Base-by-base conservation (phyloP, 35 echinoderm and acorn worm species). In the Heliocidaris erythrogramma region DNA sequence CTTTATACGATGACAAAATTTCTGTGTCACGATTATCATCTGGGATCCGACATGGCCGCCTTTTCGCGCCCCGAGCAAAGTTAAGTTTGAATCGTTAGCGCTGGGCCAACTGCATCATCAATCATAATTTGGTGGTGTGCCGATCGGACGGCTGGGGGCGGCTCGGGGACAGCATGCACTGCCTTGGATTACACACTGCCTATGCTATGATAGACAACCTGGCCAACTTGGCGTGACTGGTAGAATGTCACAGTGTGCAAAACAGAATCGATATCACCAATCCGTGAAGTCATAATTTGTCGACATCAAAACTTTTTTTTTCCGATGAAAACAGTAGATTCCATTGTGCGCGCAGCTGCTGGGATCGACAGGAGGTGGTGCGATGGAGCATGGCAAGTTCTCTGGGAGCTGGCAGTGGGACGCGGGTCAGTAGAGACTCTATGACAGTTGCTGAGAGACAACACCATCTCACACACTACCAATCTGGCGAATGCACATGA, bases 211-310 rank as follows among this genome's bases (percentile, higher is more conserved):
- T n/a, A 92, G 91, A 92, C 91, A 92, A 92, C 91, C 49, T 59
- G 91, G 13, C 2, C 47, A 92, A 48, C 91, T 92, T 48, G 91
- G 47, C 91, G 91, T 92, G 91, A 92, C 91, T 59, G 11, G 32
- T n/a, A 92, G 91, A 92, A 92, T 92, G 91, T 92, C 91, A 89
- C 87, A 92, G 91, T 92, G 91, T 92, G 47, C 91, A 92, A 92
- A 92, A 92, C 91, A 92, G 91, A 92, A 92, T 92, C 49, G 91
- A 92, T 92, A 49, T 92, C 91, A 92, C 48, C 91, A 92, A 92
- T 49, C 91, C 91, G 49, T 92, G 47, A 92, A 92, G 91, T 92
- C 91, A 92, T 92, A 92, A 92, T 92, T 92, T 92, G 91, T 92
- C 91, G 91, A 92, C 47, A 92, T 92, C 91, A 92, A 50, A 92